Evolutionary conservation across 2,113 vertebrate genomes (phyloP), one percentile per base, ranked within the genome.

Genomic region (Aix galericulata): DNA sequence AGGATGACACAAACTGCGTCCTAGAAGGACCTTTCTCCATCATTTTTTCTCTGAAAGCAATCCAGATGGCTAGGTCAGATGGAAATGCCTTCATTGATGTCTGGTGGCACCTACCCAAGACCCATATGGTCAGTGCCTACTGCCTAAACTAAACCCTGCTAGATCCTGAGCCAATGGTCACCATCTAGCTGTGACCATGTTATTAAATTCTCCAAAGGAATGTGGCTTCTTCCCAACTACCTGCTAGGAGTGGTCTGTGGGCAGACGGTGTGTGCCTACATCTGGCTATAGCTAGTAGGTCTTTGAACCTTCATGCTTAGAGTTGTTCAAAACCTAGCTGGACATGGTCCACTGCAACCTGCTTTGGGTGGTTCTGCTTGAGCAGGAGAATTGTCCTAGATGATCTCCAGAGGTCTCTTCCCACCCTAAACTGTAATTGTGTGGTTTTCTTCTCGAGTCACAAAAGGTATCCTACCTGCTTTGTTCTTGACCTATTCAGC

Each of bases 141-240:
- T 40, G 40, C 40, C 13, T 20, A 71, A 84, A 10, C 4, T 13
- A 32, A 87, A 64, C 0, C 0, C 14, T 52, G 27, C 6, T 40
- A 16, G 18, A 32, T 9, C 64, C 56, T 46, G 31, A 77, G 23
- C 10, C 36, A 36, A 9, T 40, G 69, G 32, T 48, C 48, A 42
- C 9, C 17, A 64, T 12, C 32, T 29, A 21, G 22, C 22, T 84
- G 66, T 44, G 20, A 69, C 9, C 44, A 68, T 23, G 52, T 0
- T 0, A 16, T 44, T 87, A 18, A n/a, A 52, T 55, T 40, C 7
- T 64, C 48, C 22, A 62, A 68, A 76, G 6, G 16, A 53, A 6
- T 2, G n/a, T 42, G 21, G 11, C 6, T 75, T 6, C 13, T 46
- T 77, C 31, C 50, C 83, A 69, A 69, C 34, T 56, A 77, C 5